Conservation (phyloP, 1,140 invertebrate genomes). For the Tribolium madens region DNA sequence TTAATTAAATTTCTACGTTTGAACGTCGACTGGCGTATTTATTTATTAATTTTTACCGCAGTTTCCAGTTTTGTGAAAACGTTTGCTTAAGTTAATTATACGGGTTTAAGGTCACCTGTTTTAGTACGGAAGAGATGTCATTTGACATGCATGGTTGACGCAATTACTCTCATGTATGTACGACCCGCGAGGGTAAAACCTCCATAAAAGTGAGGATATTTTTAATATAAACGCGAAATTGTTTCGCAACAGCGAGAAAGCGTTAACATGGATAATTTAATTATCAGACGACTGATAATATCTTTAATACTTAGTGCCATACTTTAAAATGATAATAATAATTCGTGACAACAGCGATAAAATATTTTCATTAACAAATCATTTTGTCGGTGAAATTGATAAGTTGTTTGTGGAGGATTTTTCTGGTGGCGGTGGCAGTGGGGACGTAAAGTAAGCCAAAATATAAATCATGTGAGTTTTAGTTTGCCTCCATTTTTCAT, state of each 20-base stretch:
- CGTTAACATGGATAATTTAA: conserved; percentile 2
- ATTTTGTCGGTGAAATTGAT: conserved; percentile 1
- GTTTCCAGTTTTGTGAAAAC: conserved; percentile 1
- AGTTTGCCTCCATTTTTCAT: neutral
- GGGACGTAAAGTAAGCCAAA: neutral
- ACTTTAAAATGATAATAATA: conserved; percentile 19
- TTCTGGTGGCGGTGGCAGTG: neutral
- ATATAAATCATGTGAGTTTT: conserved; percentile 25
- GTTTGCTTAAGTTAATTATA: neutral
- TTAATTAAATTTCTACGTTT: conserved; percentile 35
- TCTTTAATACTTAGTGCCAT: conserved; percentile 6
- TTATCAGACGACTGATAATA: conserved; percentile 13
- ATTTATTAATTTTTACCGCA: conserved; percentile 21
- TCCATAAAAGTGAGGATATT: neutral
- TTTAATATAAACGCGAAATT: neutral
- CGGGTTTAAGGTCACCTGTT: conserved; percentile 1
- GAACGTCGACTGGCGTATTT: conserved; percentile 17
- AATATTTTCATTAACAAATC: conserved; percentile 21
- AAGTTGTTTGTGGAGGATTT: neutral
- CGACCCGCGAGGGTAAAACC: neutral
- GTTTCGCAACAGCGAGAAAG: neutral
- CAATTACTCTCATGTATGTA: no score
- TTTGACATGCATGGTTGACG: neutral
- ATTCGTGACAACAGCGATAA: conserved; percentile 15
- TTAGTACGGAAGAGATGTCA: neutral